Conservation (phyloP, 2,888 invertebrate genomes). For the Andrena praecox region DNA sequence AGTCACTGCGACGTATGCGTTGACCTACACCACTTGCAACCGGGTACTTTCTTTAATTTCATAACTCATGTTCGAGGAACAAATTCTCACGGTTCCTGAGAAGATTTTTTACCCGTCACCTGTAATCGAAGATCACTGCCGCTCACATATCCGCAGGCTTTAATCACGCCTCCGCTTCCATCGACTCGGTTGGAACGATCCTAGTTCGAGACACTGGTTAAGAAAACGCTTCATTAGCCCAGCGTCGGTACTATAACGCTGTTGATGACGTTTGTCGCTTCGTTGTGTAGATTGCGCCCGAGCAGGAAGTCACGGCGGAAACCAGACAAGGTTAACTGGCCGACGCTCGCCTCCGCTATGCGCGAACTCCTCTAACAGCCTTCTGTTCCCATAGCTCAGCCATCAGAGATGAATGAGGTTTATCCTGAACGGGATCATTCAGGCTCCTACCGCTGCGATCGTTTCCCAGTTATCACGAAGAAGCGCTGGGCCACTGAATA, state of each 20-base stretch:
- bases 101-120: neutral
- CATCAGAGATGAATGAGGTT: slow-evolving; percentile 1
- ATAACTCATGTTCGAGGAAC: neutral
- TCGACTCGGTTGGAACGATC: slow-evolving; percentile 38
- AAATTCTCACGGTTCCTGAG: neutral
- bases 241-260: slow-evolving; percentile 13
- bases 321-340: slow-evolving; percentile 18
- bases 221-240: slow-evolving; percentile 59
- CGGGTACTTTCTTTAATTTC: neutral
- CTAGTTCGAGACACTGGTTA: slow-evolving; percentile 10
- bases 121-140: neutral
- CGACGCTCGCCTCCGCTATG: slow-evolving; percentile 59
- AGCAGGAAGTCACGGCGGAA: neutral
- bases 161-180: neutral
- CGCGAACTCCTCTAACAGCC: slow-evolving; percentile 59
- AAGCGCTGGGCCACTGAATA: neutral
- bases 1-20: neutral
- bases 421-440: slow-evolving; percentile 14
- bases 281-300: slow-evolving; percentile 4
- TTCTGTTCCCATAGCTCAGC: slow-evolving; percentile 38
- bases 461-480: neutral
- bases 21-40: too few relatives aligned
- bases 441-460: neutral
- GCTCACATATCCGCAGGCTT: neutral
- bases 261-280: neutral